Conservation (phyloP, 2,888 invertebrate genomes). For the Magallana nippona region DNA sequence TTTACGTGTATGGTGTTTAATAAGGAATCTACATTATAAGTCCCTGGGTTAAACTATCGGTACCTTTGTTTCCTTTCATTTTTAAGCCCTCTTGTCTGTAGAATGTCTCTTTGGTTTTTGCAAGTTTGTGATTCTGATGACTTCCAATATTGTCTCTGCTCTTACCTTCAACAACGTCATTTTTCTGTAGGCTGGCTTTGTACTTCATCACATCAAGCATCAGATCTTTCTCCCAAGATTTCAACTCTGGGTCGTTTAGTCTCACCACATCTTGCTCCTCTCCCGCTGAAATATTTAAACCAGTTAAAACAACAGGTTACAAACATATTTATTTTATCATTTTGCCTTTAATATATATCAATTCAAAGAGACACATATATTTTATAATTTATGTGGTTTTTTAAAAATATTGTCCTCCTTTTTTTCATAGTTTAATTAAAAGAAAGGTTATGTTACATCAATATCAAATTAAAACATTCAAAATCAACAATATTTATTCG, state of each 20-base stretch:
- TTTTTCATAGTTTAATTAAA: too few species aligned
- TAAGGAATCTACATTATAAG: too few species aligned
- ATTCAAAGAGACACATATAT: too few species aligned
- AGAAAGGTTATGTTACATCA: background rate
- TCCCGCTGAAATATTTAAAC: background rate
- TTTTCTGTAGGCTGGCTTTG: background rate
- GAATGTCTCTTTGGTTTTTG: background rate
- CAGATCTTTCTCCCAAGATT: background rate
- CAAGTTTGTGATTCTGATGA: background rate
- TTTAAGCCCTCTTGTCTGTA: background rate
- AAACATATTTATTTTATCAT: too few species aligned
- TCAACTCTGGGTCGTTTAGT: background rate
- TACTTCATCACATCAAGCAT: background rate
- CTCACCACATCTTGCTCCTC: conserved; percentile 1
- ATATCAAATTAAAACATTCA: background rate
- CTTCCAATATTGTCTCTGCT: background rate
- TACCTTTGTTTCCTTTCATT: background rate
- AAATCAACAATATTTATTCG: too few species aligned
- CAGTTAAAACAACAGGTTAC: background rate
- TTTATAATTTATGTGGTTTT: too few species aligned
- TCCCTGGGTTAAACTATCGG: too few species aligned
- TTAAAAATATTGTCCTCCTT: too few species aligned
- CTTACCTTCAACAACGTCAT: background rate
- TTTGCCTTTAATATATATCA: too few species aligned
- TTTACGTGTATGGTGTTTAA: too few species aligned